Evolutionary conservation across 2,888 invertebrate species (phyloP), one percentile per base, ranked within the genome.

Genomic region (Norana najaformis): DNA sequence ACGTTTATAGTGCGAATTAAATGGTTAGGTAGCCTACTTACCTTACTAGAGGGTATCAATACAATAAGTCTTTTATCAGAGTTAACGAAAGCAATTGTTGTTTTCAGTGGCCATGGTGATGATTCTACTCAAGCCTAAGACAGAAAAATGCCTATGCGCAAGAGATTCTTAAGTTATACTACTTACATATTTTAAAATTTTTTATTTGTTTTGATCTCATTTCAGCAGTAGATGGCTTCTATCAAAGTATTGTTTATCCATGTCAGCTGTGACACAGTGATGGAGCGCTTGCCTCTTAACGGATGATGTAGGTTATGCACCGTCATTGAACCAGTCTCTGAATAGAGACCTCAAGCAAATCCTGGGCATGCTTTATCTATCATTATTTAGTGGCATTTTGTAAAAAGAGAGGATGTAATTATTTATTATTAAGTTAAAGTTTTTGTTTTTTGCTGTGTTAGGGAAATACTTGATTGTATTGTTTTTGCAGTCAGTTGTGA

Each of bases 121-220:
- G n/a, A 69, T 69, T 69, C 69, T 69, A n/a, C 30, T 69, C 3
- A 13, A n/a, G 69, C 69, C 69, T 69, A n/a, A 69, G 69, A 69
- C n/a, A 69, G 69, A 69, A 30, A n/a, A 69, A 8, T 1, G n/a
- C 69, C 69, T n/a, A 69, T 30, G 69, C 69, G n/a, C 30, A 69
- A 69, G 30, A 69, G 69, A 69, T 69, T 69, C n/a, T 69, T 30
- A n/a, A 69, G 30, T 69, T 69, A n/a, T 69, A 8, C 6, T 69
- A 69, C 69, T n/a, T 69, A n/a, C n/a, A n/a, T n/a, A n/a, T 69
- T 69, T 69, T 69, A 30, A 69, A 69, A 30, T 2, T 30, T n/a
- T 30, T 69, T 69, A 69, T 69, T 69, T 69, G 69, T 69, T 69
- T n/a, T 69, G n/a, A 69, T 69, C 69, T 69, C 69, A 69, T 69